phyloP scores from a whole-genome alignment of 1,140 invertebrate species.

The Augochlora pura region DNA sequence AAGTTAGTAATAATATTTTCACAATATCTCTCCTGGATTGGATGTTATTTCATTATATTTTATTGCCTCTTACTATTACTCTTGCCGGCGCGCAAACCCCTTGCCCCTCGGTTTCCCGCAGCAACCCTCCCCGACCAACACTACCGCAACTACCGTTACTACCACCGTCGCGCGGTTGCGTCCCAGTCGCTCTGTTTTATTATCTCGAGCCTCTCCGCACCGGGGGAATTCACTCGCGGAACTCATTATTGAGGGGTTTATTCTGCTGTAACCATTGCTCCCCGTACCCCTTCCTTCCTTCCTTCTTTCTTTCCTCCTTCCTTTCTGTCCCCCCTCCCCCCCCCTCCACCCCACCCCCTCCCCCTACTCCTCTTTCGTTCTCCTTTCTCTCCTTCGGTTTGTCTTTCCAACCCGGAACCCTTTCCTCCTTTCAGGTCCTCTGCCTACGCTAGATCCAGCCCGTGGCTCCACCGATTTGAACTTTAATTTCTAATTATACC shows the following conservation, averaged over 20 bases:
- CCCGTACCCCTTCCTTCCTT: slow-evolving; percentile 40
- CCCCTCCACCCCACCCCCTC: not conserved
- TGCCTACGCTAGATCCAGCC: no score
- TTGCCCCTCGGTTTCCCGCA: not conserved
- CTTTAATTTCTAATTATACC: no score
- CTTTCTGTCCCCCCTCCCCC: slow-evolving; percentile 11
- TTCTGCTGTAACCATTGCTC: slow-evolving; percentile 76
- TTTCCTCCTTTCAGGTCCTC: not conserved
- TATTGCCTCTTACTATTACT: slow-evolving; percentile 79
- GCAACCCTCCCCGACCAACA: slow-evolving; percentile 29
- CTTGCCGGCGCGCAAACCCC: slow-evolving; percentile 57
- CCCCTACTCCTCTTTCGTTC: slow-evolving; percentile 7
- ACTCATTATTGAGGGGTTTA: slow-evolving; percentile 81
- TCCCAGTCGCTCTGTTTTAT: slow-evolving; percentile 75
- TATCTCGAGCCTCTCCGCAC: slow-evolving; percentile 75
- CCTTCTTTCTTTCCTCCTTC: not conserved
- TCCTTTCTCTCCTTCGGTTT: slow-evolving; percentile 31
- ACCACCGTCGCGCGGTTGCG: slow-evolving; percentile 45
- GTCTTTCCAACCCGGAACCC: slow-evolving; percentile 4
- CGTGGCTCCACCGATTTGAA: no score
- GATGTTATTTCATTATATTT: slow-evolving; percentile 81
- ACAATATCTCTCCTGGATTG: slow-evolving; percentile 79
- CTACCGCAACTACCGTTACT: slow-evolving; percentile 34
- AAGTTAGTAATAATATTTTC: slow-evolving; percentile 81
- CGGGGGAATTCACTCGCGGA: slow-evolving; percentile 77